Base-by-base conservation (phyloP, 2,797 vertebrate species). In the Callimico goeldii region DNA sequence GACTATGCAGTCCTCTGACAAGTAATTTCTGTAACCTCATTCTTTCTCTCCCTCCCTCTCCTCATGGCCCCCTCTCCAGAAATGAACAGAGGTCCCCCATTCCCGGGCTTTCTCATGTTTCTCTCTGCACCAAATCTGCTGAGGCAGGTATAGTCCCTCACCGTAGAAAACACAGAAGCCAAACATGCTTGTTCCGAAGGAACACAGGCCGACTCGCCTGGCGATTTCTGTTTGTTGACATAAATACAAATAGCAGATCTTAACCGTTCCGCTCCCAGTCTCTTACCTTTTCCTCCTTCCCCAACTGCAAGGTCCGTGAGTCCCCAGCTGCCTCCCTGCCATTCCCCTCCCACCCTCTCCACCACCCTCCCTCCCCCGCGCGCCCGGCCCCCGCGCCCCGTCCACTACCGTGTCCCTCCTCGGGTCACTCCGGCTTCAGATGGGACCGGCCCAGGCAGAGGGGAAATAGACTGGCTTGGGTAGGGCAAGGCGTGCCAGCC, bases 401-500 rank as follows among this genome's bases (percentile, higher is more conserved):
- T 30, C 50, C 90, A 14, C 86, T 92, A 94, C 96, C 94, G 72
- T 58, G 93, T 89, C 79, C 82, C 73, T 93, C 75, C 73, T 95
- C 61, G 5, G 15, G 88, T 43, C 86, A 13, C 94, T 92, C 81
- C 1, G 94, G 64, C 58, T 92, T 70, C 95, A 19, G 70, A 50
- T 58, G 95, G 43, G 85, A 61, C 58, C n/a, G 52, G 88, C 67
- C 28, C 64, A 19, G 81, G 10, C 88, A 43, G 33, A 57, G 67
- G 64, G 28, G 13, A 28, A 26, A 43, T 9, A n/a, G 52, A 7
- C 24, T 6, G 46, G 26, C 58, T 33, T 13, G 64, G 72, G 52
- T 13, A 76, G 82, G 85, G 58, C 93, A 33, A 86, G 96, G 80
- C 52, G 94, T 88, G 91, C 91, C 94, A 77, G 93, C 73, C 94